Percentiles rank a stretch among this genome's conserved stretches.
Evolutionary conservation across 2,797 vertebrate species (phyloP).

Genomic region (Phrynocephalus forsythii): DNA sequence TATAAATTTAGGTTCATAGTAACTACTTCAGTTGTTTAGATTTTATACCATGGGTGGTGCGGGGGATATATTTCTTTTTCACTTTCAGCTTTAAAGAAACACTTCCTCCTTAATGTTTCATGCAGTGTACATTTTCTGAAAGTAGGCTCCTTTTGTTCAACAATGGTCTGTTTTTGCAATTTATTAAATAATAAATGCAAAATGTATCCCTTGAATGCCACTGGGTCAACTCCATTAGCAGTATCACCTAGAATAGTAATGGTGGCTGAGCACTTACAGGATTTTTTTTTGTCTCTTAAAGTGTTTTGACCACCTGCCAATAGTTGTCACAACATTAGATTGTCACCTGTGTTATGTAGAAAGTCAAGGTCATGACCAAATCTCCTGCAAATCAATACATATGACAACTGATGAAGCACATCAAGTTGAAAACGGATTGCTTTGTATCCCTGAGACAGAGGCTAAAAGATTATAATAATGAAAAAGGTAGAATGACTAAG

Average conservation of each 20-base stretch:
- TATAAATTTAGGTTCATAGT: neutral
- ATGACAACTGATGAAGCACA: constrained; percentile 59
- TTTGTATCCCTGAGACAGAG: constrained; percentile 46
- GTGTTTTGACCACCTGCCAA: constrained; percentile 52
- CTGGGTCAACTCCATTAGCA: constrained; percentile 49
- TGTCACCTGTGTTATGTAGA: constrained; percentile 57
- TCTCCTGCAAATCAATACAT: constrained; percentile 45
- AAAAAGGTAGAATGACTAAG: neutral
- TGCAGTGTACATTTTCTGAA: constrained; percentile 34
- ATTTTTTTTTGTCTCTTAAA: constrained; percentile 47
- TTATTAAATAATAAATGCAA: constrained; percentile 67
- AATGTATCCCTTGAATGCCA: constrained; percentile 60
- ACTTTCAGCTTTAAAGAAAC: constrained; percentile 48
- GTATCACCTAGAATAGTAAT: neutral
- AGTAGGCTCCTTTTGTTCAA: constrained; percentile 44
- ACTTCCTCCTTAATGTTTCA: constrained; percentile 42
- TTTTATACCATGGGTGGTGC: constrained; percentile 31
- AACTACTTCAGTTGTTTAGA: constrained; percentile 19
- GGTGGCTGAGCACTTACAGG: constrained; percentile 12
- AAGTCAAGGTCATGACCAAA: constrained; percentile 58
- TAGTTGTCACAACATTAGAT: constrained; percentile 59
- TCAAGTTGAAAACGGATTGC: constrained; percentile 39
- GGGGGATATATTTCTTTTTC: constrained; percentile 4
- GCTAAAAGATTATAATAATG: constrained; percentile 41
- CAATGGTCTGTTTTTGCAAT: constrained; percentile 60